Evolutionary conservation across 53 echinoderm and acorn worm genomes (phyloP).

Genomic region (Hippasteria phrygiana): DNA sequence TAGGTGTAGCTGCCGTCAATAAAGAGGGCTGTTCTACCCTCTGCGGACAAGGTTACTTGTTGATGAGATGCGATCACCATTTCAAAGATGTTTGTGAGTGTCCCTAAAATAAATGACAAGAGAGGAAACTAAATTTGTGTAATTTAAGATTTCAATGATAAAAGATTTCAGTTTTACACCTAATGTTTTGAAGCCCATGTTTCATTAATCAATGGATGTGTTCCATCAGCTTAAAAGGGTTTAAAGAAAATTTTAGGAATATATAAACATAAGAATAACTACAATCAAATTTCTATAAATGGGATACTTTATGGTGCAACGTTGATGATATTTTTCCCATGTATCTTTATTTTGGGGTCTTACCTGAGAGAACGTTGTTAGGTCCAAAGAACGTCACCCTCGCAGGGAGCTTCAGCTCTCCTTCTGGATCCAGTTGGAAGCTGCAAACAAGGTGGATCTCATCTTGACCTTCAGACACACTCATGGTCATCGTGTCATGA

Average conservation of each 20-base stretch:
- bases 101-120: conserved; percentile 60
- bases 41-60: conserved; percentile 74
- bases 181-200: too few species aligned
- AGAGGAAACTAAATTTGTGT: background rate
- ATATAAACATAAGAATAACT: too few species aligned
- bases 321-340: background rate
- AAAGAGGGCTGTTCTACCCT: conserved; percentile 81
- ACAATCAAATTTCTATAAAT: too few species aligned
- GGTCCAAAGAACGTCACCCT: conserved; percentile 86
- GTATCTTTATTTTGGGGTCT: background rate
- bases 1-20: conserved; percentile 81
- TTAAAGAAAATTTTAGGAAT: too few species aligned
- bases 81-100: conserved; percentile 89
- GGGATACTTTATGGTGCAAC: too few species aligned
- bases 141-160: background rate
- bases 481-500: conserved; percentile 86
- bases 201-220: too few species aligned
- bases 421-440: conserved; percentile 74
- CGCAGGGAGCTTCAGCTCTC: conserved; percentile 84
- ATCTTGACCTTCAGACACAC: conserved; percentile 69
- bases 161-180: too few species aligned
- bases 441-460: conserved; percentile 75
- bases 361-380: conserved; percentile 82
- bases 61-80: conserved; percentile 79
- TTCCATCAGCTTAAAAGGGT: too few species aligned